Base-by-base conservation (phyloP, 2,888 invertebrate species). In the Andrena chrysosceles region DNA sequence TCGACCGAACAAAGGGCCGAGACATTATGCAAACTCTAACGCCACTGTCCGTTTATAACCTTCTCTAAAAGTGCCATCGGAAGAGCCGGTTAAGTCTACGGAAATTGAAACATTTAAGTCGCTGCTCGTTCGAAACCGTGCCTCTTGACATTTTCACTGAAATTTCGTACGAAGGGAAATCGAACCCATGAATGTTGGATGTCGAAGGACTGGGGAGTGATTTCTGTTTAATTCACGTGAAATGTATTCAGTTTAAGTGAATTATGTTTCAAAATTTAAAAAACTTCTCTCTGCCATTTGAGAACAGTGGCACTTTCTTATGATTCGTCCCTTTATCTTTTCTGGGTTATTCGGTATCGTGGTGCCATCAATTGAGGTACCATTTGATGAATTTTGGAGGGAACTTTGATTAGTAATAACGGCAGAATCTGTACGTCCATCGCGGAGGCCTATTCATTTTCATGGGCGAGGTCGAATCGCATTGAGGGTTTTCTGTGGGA, bases 401-500 rank as follows among this genome's bases (percentile, higher is more conserved):
- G 56, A 84, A 77, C 62, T 83, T 85, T 79, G 66, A 84, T 81
- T 81, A 85, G 70, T 59, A 66, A 20, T 63, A 60, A 75, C 54
- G 70, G 52, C 33, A 54, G 23, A 69, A 64, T 84, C 84, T 69
- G 69, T 75, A 82, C 31, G 31, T 60, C 42, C 79, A 74, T 85
- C 87, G 80, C 85, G 85, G 16, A 77, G 72, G 31, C n/a, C 56
- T 77, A 77, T 85, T 87, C 82, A 86, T 85, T 71, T 59, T 76
- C 76, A 84, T 54, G 63, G 56, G 62, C 52, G 68, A 68, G 29
- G n/a, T n/a, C 60, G 68, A 77, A 60, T 64, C 56, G 54, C 31
- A 26, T 26, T 56, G 29, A 20, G n/a, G 23, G 10, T 13, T 5
- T 23, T 33, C 48, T 63, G n/a, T 42, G 64, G 80, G 70, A 79